Evolutionary conservation across 1,140 invertebrate genomes (phyloP).

Genomic region (Papilio helenus): DNA sequence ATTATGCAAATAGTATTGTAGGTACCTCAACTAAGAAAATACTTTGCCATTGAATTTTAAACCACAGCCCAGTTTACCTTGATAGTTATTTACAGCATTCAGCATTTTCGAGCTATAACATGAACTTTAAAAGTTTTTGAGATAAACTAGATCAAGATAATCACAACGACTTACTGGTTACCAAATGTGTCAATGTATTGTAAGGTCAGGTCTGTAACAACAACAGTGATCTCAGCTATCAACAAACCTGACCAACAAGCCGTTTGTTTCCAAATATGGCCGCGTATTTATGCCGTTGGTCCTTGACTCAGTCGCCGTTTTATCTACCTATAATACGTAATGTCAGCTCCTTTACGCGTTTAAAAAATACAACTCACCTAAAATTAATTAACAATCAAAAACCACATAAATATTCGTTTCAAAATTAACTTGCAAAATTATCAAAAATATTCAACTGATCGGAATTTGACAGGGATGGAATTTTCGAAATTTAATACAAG

Average conservation of each 20-base stretch:
- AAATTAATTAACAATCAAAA: conserved; percentile 32
- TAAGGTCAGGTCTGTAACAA: conserved; percentile 27
- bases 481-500: conserved; percentile 28
- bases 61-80: background rate
- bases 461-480: conserved; percentile 32
- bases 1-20: background rate
- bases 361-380: conserved; percentile 33
- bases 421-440: conserved; percentile 46
- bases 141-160: conserved; percentile 9
- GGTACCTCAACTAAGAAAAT: background rate
- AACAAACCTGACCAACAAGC: conserved; percentile 14
- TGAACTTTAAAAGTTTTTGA: background rate
- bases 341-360: conserved; percentile 33
- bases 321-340: background rate
- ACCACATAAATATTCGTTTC: conserved; percentile 29
- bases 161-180: background rate
- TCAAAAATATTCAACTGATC: conserved; percentile 39
- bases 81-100: background rate
- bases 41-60: background rate
- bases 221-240: conserved; percentile 29
- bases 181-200: conserved; percentile 8
- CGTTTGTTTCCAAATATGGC: conserved; percentile 39
- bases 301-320: conserved; percentile 29
- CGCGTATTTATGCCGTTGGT: conserved; percentile 27
- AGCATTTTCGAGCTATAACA: background rate